Percentiles rank a stretch among this genome's conserved stretches.
Evolutionary conservation across 2,113 vertebrate species (phyloP).

Genomic region (Phocoena sinus): DNA sequence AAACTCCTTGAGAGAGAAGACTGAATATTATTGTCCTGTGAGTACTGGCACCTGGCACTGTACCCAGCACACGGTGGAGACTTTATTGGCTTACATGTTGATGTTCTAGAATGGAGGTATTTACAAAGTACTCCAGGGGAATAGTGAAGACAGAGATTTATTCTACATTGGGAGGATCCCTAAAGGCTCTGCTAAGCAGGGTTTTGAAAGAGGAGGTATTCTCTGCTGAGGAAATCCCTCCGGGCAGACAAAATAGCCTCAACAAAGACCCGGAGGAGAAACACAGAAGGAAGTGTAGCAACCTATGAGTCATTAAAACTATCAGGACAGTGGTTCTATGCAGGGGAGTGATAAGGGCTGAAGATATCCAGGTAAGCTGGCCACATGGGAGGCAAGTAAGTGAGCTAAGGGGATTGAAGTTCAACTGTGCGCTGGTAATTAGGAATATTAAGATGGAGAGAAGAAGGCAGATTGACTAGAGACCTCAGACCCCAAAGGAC

Average conservation of each 20-base stretch:
- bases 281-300: neutral
- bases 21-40: neutral
- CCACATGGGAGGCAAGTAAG: neutral
- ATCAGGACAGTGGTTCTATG: neutral
- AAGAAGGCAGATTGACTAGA: neutral
- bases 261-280: neutral
- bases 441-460: neutral
- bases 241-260: neutral
- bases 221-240: neutral
- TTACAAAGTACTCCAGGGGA: neutral
- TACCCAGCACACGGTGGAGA: neutral
- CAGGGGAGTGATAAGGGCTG: neutral
- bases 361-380: neutral
- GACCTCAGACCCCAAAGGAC: neutral
- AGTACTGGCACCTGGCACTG: neutral
- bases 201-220: neutral
- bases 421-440: fast-evolving
- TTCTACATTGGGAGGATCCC: neutral
- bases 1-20: neutral
- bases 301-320: neutral
- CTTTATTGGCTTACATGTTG: neutral
- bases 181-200: neutral
- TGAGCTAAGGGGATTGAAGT: too few species aligned
- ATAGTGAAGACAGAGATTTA: neutral
- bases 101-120: neutral